A percentile compares a stretch with the other conserved stretches of the same genome.
Conservation (phyloP, 2,113 vertebrate genomes). For the Propithecus coquereli region DNA sequence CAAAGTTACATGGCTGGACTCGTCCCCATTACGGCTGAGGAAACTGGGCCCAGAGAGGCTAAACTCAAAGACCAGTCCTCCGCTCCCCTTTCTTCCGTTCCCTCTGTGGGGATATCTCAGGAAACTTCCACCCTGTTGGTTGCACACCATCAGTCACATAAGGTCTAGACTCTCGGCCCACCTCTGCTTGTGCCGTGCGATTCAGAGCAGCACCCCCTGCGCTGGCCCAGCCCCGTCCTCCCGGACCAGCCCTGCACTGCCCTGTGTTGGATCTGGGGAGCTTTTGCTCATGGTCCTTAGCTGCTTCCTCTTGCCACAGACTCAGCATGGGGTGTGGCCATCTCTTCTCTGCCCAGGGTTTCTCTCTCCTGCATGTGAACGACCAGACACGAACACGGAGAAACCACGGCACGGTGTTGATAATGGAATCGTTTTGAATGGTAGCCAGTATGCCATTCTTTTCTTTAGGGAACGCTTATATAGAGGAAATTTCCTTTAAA, state of each 20-base stretch:
- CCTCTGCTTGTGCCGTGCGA: not conserved
- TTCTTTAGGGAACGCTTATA: not conserved
- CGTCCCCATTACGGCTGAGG: not conserved
- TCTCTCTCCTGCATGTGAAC: not conserved
- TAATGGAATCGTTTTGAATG: fast-evolving
- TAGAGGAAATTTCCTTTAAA: not conserved
- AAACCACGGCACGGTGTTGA: fast-evolving
- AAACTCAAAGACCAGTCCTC: not conserved
- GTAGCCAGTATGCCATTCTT: not conserved
- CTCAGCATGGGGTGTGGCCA: fast-evolving
- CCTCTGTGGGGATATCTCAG: fast-evolving
- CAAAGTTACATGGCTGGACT: not conserved
- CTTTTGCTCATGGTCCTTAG: fast-evolving
- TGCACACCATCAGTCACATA: fast-evolving
- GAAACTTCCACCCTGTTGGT: not conserved
- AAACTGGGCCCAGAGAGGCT: not conserved
- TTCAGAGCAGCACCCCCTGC: fast-evolving
- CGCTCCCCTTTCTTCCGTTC: fast-evolving
- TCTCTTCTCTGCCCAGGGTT: no score
- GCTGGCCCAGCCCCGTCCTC: not conserved
- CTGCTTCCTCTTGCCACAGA: not conserved
- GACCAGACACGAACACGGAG: fast-evolving
- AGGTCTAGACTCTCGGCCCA: not conserved
- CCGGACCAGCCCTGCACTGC: not conserved
- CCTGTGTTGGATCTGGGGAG: not conserved